Percentiles rank a stretch among this genome's conserved stretches.
phyloP scores from a whole-genome alignment of 1,140 invertebrate species.

The Drosophila albomicans region DNA sequence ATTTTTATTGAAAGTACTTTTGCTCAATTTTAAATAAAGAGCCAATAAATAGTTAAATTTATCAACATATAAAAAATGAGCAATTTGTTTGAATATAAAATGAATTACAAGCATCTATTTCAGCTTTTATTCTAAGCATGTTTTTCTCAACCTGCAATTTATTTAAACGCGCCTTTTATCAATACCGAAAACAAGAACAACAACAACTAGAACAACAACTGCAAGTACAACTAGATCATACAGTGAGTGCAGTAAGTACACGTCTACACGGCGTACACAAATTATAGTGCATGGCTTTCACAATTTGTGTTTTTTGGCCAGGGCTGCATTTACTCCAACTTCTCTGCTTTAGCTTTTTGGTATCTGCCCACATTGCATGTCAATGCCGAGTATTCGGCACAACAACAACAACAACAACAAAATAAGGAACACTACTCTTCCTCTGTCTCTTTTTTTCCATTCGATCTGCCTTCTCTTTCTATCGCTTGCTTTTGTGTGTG shows the following conservation, averaged over 20 bases:
- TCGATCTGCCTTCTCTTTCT: neutral
- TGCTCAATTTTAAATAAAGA: no score
- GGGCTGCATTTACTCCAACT: slow-evolving; percentile 12
- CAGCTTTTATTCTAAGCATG: slow-evolving; percentile 4
- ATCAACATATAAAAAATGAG: neutral
- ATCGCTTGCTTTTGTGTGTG: slow-evolving; percentile 26
- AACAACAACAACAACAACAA: slow-evolving; percentile 2
- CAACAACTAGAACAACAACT: neutral
- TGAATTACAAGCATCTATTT: neutral
- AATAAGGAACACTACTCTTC: neutral
- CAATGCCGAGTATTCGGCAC: slow-evolving; percentile 49
- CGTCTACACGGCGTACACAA: slow-evolving; percentile 45
- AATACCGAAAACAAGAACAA: slow-evolving; percentile 24
- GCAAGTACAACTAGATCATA: slow-evolving; percentile 22
- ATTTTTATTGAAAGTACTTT: no score
- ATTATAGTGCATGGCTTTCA: slow-evolving; percentile 50
- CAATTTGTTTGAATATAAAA: neutral
- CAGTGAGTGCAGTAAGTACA: slow-evolving; percentile 47
- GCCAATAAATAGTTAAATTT: neutral
- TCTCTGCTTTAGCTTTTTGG: neutral
- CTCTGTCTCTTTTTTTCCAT: neutral
- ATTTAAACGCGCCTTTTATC: slow-evolving; percentile 45
- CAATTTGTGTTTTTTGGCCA: slow-evolving; percentile 21
- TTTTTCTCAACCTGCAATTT: slow-evolving; percentile 49
- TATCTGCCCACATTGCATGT: slow-evolving; percentile 53